Evolutionary conservation across 2,888 invertebrate genomes (phyloP).

Genomic region (Pristionchus fissidentatus): DNA sequence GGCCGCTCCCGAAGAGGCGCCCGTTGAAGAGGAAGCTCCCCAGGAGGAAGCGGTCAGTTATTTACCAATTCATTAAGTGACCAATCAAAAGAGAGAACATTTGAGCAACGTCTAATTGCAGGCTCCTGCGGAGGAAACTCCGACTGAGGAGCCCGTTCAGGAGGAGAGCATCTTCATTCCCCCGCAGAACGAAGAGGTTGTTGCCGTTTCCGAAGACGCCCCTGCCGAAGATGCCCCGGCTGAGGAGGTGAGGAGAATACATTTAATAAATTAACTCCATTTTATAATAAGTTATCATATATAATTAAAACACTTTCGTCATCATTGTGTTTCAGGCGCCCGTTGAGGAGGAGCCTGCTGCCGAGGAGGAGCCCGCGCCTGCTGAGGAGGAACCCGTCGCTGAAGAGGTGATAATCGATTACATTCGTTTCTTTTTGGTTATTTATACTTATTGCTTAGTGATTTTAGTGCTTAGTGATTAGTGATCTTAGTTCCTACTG

Average conservation of each 20-base stretch:
- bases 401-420: too few relatives aligned
- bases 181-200: too few relatives aligned
- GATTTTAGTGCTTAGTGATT: too few relatives aligned
- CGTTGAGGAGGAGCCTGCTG: constrained; percentile 53
- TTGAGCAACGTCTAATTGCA: neutral
- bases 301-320: too few relatives aligned
- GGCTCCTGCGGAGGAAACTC: neutral
- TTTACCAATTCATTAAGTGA: neutral
- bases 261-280: too few relatives aligned
- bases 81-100: neutral
- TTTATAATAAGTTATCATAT: too few relatives aligned
- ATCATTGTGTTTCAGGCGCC: constrained; percentile 50
- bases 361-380: constrained; percentile 48
- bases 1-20: constrained; percentile 52
- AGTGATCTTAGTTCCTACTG: too few relatives aligned
- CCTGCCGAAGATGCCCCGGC: constrained; percentile 48
- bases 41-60: constrained; percentile 21
- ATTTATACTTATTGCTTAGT: neutral
- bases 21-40: constrained; percentile 40
- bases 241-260: constrained; percentile 46
- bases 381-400: constrained; percentile 53
- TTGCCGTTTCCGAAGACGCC: constrained; percentile 34
- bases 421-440: too few relatives aligned
- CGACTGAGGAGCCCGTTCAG: neutral
- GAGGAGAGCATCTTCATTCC: too few relatives aligned